Base-by-base conservation (phyloP, 2,797 vertebrate genomes). In the Microhierax caerulescens region DNA sequence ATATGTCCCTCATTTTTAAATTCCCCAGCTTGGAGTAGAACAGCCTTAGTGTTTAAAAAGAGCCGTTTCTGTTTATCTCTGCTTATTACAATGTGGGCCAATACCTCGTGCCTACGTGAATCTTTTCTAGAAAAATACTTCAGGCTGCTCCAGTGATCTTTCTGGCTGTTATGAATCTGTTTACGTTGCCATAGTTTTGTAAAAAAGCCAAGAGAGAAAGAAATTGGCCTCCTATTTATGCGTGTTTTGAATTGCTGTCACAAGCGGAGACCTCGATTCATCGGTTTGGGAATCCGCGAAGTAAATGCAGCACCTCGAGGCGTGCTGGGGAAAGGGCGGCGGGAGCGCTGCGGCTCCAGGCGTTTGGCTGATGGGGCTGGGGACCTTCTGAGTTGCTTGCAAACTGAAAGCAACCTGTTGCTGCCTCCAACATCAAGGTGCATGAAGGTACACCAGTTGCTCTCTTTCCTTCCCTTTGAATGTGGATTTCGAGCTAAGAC, bases 281-380 rank as follows among this genome's bases (percentile, higher is more conserved):
- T 51, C 0, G 0, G 3, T 47, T 41, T 75, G 83, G 50, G 59
- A 64, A 53, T 47, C 70, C 47, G 23, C 34, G 45, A 63, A 78
- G 57, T 32, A 57, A 75, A 68, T 36, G 73, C 53, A 70, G 54
- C 65, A 54, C 87, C 34, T 21, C 22, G 47, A 34, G 18, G 13
- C 1, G 5, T n/a, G n/a, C 48, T 57, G 64, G 56, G 68, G 70
- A 85, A 67, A 70, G n/a, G 60, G 53, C 39, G 36, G 41, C 5
- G 2, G 82, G 56, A 90, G 25, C 0, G 0, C 43, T 34, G 39
- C 0, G 0, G 27, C 28, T 86, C 63, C 77, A 73, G 53, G 43
- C 7, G 2, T 68, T 76, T 63, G 27, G 17, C 10, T 54, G 37
- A 45, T 54, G 74, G 24, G 24, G 78, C 27, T 61, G 65, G 23